phyloP scores from a whole-genome alignment of 1,140 invertebrate species.

The Diprion similis region DNA sequence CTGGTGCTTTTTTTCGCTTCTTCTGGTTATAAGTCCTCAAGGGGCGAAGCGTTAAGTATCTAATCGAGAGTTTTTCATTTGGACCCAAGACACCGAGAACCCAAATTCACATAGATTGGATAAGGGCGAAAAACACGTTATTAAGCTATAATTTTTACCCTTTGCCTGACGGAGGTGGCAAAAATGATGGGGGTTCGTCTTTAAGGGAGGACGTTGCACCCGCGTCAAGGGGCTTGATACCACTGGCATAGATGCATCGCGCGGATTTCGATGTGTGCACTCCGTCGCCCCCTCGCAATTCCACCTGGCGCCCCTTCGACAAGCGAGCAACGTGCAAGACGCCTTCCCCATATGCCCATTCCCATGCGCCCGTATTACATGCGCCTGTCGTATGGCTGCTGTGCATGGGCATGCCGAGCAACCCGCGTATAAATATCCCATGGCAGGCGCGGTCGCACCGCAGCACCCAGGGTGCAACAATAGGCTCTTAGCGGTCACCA shows the following conservation, averaged over 20 bases:
- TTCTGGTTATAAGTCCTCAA: no score
- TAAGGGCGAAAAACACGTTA: no score
- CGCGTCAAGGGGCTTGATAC: slow-evolving; percentile 53
- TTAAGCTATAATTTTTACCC: no score
- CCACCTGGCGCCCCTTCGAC: slow-evolving; percentile 15
- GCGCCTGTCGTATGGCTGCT: slow-evolving; percentile 33
- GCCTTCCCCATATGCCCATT: slow-evolving; percentile 18
- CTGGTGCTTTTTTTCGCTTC: no score
- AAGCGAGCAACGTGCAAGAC: slow-evolving; percentile 25
- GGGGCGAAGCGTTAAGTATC: no score
- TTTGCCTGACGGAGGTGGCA: no score
- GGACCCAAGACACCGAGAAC: no score
- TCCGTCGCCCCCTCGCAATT: not conserved
- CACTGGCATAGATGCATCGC: slow-evolving; percentile 63
- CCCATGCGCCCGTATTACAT: not conserved
- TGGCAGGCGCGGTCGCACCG: slow-evolving; percentile 34
- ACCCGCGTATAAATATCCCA: slow-evolving; percentile 56
- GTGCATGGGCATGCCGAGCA: slow-evolving; percentile 36
- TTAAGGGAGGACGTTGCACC: slow-evolving; percentile 59
- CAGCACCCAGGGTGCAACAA: slow-evolving; percentile 57
- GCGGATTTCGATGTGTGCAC: slow-evolving; percentile 37
- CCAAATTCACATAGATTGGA: no score
- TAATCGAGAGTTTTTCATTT: no score
- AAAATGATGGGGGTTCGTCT: slow-evolving; percentile 43
- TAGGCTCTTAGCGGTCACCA: slow-evolving; percentile 56